These are phyloP conservation scores for Florisuga fusca DNA, from an alignment of 2,797 vertebrate species.

Conservation along the genomic window DNA sequence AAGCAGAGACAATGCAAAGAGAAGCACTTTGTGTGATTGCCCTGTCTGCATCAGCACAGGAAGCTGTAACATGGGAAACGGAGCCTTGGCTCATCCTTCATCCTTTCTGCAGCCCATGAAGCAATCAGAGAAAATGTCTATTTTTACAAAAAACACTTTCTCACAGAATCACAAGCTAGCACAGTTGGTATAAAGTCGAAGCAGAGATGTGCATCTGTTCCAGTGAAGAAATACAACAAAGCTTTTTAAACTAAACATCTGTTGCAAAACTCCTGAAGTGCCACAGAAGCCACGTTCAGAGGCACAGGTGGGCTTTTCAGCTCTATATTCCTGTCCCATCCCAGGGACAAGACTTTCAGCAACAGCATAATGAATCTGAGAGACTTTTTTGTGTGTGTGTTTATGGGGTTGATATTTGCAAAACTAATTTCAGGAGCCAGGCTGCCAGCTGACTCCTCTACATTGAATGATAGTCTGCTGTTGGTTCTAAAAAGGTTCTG, in stretches of 20 bases:
- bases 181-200: not conserved
- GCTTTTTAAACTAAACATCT: not conserved
- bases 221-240: not conserved
- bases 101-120: not conserved
- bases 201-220: not conserved
- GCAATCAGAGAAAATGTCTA: not conserved
- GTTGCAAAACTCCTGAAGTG: not conserved
- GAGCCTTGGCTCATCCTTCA: not conserved
- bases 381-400: not conserved
- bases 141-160: not conserved
- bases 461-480: not conserved
- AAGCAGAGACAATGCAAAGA: not conserved
- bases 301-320: not conserved
- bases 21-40: accelerated
- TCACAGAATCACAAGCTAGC: not conserved
- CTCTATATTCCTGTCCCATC: not conserved
- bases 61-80: not conserved
- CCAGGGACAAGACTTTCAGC: not conserved
- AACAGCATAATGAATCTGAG: not conserved
- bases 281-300: not conserved
- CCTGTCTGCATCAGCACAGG: not conserved
- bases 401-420: not conserved
- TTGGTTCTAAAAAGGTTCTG: not conserved
- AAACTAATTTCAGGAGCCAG: not conserved
- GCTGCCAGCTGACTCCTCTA: not conserved